A percentile compares a stretch with the other conserved stretches of the same genome.
Conservation (phyloP, 2,888 invertebrate genomes). For the Conistra vaccinii region DNA sequence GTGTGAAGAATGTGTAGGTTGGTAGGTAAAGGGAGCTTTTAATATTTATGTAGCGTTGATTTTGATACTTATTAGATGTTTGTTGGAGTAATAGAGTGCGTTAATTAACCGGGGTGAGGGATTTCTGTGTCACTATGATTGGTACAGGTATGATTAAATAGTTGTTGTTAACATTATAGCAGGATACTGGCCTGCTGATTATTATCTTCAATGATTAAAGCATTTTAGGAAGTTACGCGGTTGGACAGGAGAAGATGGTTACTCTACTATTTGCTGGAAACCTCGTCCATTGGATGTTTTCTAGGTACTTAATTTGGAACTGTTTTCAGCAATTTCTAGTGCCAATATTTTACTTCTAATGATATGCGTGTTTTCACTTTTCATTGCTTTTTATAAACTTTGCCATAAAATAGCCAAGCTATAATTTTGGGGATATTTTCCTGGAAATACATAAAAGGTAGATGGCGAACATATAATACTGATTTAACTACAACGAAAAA, state of each 20-base stretch:
- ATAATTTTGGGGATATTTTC: not conserved
- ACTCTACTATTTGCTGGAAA: not conserved
- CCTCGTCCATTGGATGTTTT: not conserved
- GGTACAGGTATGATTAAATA: not conserved
- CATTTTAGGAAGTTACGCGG: not conserved
- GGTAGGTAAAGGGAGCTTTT: not conserved
- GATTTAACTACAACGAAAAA: not conserved
- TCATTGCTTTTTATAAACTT: not conserved
- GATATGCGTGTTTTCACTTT: not conserved
- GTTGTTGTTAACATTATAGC: not conserved
- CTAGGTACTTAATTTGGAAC: not conserved
- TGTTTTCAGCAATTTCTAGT: not conserved
- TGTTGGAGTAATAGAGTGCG: not conserved
- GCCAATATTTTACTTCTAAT: not conserved
- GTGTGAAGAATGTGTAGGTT: not conserved
- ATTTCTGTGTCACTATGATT: not conserved
- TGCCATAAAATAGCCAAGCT: not conserved
- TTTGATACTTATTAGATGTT: not conserved
- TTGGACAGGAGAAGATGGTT: not conserved
- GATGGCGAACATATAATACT: too few relatives aligned
- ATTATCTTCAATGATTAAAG: not conserved
- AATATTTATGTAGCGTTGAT: not conserved
- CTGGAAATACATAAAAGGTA: not conserved
- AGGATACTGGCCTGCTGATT: not conserved
- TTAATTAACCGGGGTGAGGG: not conserved